Base-by-base conservation (phyloP, 2,888 invertebrate genomes). In the Athalia cordata region DNA sequence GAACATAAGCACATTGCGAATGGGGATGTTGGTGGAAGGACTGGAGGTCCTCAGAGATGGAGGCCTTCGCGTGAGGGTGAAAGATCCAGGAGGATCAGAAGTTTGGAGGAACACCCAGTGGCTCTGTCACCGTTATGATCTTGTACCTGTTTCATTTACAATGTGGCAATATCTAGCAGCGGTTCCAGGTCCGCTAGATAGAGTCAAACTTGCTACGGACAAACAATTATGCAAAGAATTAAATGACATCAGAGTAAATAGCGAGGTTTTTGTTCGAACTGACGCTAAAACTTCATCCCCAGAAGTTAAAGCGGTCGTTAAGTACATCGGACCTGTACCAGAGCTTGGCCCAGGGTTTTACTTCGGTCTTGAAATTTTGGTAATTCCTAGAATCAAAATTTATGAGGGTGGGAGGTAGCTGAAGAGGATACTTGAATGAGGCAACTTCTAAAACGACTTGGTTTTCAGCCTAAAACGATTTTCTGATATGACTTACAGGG, bases 361-460 rank as follows among this genome's bases (percentile, higher is more conserved):
- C 85, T 92, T 92, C 86, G 93, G 93, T 67, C 89, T 93, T 80
- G 92, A 93, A 84, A 84, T 93, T 83, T 89, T 92, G 91, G 93
- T 93, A 89, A 0, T 15, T 5, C 3, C 7, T 50, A 9, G 3
- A 1, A 11, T 2, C 11, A 64, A 64, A 64, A 43, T 29, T 13
- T 1, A 59, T 59, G 15, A 59, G 13, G 6, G 7, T 13, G 11
- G 13, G 4, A 59, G 11, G 15, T 43, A 29, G 29, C 11, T 29
- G 11, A 5, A 47, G n/a, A 49, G 9, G 45, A 47, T n/a, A 8
- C 11, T 11, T 47, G n/a, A 47, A n/a, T n/a, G 43, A 64, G 8
- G 9, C 11, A 64, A 59, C 15, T 62, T 62, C 8, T 13, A 8
- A 5, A 0, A 29, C 8, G 15, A 9, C 47, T 64, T 6, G 11